Evolutionary conservation across 2,797 vertebrate genomes (phyloP).

Genomic region (Poeciliopsis turneri): DNA sequence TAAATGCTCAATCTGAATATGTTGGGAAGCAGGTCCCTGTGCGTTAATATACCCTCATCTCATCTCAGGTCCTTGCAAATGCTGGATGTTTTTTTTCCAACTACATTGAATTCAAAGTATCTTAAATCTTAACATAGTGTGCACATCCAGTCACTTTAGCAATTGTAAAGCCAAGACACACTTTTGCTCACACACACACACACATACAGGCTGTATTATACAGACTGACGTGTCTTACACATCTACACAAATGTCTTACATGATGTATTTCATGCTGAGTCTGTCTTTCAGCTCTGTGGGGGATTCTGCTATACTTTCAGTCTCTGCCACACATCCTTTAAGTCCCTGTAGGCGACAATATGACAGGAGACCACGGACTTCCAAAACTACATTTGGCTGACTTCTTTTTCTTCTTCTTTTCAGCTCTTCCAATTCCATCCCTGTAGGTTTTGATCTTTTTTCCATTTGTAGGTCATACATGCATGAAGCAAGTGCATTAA

Average conservation of each 20-base stretch:
- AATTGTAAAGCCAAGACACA: neutral
- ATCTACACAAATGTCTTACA: slow-evolving; percentile 44
- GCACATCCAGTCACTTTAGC: slow-evolving; percentile 9
- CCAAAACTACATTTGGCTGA: slow-evolving; percentile 29
- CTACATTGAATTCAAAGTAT: slow-evolving; percentile 3
- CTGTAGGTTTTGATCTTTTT: slow-evolving; percentile 33
- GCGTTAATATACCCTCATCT: slow-evolving; percentile 74
- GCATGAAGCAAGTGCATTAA: slow-evolving; percentile 24
- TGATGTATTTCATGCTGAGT: slow-evolving; percentile 47
- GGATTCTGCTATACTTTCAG: slow-evolving; percentile 35
- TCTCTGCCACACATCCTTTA: slow-evolving; percentile 41
- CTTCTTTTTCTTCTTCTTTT: slow-evolving; percentile 17
- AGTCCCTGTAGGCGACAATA: slow-evolving; percentile 47
- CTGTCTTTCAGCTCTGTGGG: slow-evolving; percentile 50
- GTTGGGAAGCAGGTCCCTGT: slow-evolving; percentile 60
- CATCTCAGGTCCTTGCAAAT: slow-evolving; percentile 38
- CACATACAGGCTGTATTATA: slow-evolving; percentile 8
- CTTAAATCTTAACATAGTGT: slow-evolving; percentile 15
- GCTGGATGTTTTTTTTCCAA: slow-evolving; percentile 25
- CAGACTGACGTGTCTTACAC: slow-evolving; percentile 23
- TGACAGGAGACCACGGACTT: slow-evolving; percentile 43
- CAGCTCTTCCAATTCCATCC: neutral
- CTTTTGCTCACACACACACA: neutral
- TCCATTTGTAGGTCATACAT: slow-evolving; percentile 33
- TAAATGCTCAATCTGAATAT: slow-evolving; percentile 70